Evolutionary conservation across 2,888 invertebrate species (phyloP).

Genomic region (Erebia ligea): DNA sequence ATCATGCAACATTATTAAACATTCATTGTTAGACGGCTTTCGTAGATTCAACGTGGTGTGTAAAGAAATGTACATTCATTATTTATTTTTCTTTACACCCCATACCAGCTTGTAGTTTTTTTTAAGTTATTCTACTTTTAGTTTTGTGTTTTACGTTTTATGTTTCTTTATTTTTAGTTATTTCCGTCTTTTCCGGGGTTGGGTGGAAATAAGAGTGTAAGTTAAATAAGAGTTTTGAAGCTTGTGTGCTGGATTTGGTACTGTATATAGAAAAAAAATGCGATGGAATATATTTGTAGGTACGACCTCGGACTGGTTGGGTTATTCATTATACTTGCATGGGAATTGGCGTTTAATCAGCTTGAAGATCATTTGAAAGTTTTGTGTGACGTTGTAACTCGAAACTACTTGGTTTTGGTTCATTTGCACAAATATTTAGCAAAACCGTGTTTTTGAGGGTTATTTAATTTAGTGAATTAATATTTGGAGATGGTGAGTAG

Average conservation of each 20-base stretch:
- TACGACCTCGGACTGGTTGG: background rate
- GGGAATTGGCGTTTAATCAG: background rate
- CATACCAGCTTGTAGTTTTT: constrained; percentile 28
- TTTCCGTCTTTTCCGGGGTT: constrained; percentile 72
- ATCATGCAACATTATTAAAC: background rate
- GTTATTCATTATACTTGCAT: constrained; percentile 2
- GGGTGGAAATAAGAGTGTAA: constrained; percentile 77
- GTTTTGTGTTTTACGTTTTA: constrained; percentile 31
- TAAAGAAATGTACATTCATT: background rate
- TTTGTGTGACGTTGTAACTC: background rate
- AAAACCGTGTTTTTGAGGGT: constrained; percentile 3
- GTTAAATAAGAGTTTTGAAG: constrained; percentile 62
- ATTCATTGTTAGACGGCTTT: constrained; percentile 14
- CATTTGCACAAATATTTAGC: constrained; percentile 13
- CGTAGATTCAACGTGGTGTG: constrained; percentile 6
- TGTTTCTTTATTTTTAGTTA: constrained; percentile 76
- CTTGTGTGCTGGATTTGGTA: constrained; percentile 59
- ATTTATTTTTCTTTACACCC: constrained; percentile 11
- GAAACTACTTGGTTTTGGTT: constrained; percentile 7
- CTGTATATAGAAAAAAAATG: constrained; percentile 24
- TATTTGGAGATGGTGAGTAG: constrained; percentile 35
- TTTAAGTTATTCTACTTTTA: constrained; percentile 8
- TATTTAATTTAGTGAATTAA: constrained; percentile 33
- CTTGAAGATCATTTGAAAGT: constrained; percentile 4
- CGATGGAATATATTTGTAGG: background rate